These are phyloP conservation scores for Enoplosus armatus DNA, from an alignment of 2,797 vertebrate species.

Conservation along the genomic window DNA sequence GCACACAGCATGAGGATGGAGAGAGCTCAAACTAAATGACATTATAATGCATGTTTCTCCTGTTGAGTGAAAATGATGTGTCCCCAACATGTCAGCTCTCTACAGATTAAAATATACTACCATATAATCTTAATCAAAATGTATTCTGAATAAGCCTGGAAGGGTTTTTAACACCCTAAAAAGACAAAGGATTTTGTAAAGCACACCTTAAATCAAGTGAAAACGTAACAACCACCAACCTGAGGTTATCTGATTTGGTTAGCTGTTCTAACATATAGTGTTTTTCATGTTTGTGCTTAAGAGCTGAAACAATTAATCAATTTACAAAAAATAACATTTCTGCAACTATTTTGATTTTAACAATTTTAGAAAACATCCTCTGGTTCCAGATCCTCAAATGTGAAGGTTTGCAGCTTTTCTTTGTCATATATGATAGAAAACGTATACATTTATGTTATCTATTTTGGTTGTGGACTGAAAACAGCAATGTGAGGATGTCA, in stretches of 20 bases:
- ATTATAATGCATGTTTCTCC: constrained; percentile 6
- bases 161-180: not conserved
- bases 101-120: constrained; percentile 15
- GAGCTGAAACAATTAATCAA: too few species aligned
- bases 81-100: not conserved
- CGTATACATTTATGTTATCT: too few species aligned
- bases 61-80: not conserved
- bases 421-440: not conserved
- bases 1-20: constrained; percentile 36
- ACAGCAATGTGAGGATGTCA: not conserved
- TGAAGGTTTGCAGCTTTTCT: not conserved
- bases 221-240: not conserved
- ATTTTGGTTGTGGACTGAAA: not conserved
- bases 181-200: not conserved
- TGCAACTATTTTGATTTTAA: too few species aligned
- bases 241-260: not conserved
- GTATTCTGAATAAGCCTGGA: not conserved
- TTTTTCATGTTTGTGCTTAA: too few species aligned
- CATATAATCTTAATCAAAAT: not conserved
- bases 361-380: too few species aligned
- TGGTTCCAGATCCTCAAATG: not conserved
- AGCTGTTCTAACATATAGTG: too few species aligned
- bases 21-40: constrained; percentile 15
- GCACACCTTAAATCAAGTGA: not conserved
- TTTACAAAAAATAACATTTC: too few species aligned